A percentile compares a stretch with the other conserved stretches of the same genome.
These are phyloP conservation scores for Festucalex cinctus DNA, from an alignment of 2,113 vertebrate species.

Conservation along the genomic window DNA sequence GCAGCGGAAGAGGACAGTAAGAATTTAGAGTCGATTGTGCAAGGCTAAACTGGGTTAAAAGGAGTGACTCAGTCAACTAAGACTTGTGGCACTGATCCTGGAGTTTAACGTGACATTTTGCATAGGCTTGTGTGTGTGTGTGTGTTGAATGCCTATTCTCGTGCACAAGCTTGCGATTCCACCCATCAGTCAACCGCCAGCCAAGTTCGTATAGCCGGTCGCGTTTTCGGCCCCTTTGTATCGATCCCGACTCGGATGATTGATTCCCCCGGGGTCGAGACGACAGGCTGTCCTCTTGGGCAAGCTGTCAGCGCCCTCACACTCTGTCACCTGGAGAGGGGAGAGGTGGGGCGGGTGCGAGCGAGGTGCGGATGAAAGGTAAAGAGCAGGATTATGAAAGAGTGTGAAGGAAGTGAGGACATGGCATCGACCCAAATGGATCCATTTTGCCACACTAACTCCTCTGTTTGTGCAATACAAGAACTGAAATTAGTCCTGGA, in stretches of 20 bases:
- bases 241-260: slow-evolving; percentile 58
- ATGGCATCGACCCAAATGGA: slow-evolving; percentile 5
- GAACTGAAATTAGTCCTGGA: neutral
- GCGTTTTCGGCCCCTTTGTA: slow-evolving; percentile 41
- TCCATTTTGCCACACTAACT: slow-evolving; percentile 5
- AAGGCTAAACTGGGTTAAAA: slow-evolving; percentile 7
- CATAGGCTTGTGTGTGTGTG: slow-evolving; percentile 11
- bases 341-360: neutral
- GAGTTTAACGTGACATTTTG: slow-evolving; percentile 7
- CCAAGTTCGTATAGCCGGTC: slow-evolving; percentile 24
- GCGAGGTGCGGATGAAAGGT: neutral
- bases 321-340: slow-evolving; percentile 35
- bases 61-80: slow-evolving; percentile 8
- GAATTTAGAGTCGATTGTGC: slow-evolving; percentile 12
- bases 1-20: slow-evolving; percentile 7
- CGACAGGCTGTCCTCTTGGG: slow-evolving; percentile 25
- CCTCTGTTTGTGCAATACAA: slow-evolving; percentile 2
- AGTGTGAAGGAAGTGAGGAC: neutral
- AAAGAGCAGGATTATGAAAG: slow-evolving; percentile 8
- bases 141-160: slow-evolving; percentile 15
- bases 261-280: slow-evolving; percentile 42
- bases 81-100: neutral
- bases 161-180: slow-evolving; percentile 15
- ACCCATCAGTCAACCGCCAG: slow-evolving; percentile 44
- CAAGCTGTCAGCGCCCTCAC: slow-evolving; percentile 42